phyloP scores from a whole-genome alignment of 2,797 vertebrate genomes.

The Clamator glandarius region DNA sequence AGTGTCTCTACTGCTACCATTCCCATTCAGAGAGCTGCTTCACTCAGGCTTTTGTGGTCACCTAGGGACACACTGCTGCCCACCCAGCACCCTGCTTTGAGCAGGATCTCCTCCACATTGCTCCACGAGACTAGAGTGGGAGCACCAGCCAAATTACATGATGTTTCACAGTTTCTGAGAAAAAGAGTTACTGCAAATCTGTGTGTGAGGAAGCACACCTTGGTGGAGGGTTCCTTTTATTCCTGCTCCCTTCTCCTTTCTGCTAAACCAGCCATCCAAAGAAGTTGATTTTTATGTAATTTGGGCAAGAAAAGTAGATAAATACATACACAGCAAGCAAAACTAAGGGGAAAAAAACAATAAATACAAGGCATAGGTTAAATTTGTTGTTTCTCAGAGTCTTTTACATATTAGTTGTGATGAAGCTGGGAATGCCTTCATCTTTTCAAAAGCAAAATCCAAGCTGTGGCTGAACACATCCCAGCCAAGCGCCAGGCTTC shows the following conservation, averaged over 20 bases:
- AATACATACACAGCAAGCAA: background rate
- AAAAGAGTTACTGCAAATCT: background rate
- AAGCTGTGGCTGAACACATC: background rate
- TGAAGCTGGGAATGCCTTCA: background rate
- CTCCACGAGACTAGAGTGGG: background rate
- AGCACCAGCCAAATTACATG: background rate
- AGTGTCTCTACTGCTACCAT: background rate
- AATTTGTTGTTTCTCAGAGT: background rate
- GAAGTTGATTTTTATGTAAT: background rate
- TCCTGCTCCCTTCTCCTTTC: background rate
- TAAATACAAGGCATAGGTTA: background rate
- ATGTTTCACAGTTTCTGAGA: background rate
- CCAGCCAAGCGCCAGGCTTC: background rate
- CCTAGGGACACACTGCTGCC: rapidly evolving
- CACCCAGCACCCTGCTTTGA: background rate
- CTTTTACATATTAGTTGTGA: background rate
- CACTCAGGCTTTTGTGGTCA: background rate
- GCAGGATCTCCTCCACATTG: background rate
- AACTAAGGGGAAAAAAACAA: background rate
- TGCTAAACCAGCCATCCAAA: background rate
- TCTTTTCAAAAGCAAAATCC: background rate
- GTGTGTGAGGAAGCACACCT: background rate
- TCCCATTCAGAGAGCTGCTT: background rate
- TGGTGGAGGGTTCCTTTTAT: background rate
- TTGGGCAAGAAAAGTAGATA: background rate